Evolutionary conservation across 1,140 invertebrate species (phyloP).

Genomic region (Stegodyphus mimosarum): DNA sequence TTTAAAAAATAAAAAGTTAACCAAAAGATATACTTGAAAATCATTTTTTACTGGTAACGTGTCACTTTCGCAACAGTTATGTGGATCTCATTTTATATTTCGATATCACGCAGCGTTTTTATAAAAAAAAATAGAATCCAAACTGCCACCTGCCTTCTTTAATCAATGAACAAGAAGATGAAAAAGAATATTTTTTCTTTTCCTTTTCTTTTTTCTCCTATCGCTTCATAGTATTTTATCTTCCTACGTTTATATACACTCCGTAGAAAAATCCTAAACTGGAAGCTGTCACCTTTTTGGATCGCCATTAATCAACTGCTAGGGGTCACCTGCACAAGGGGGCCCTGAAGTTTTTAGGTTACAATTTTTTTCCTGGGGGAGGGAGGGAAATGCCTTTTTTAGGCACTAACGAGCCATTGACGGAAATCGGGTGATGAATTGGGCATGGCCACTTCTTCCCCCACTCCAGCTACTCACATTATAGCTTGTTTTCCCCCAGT

Average conservation of each 20-base stretch:
- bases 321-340: constrained; percentile 18
- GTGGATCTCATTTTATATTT: constrained; percentile 2
- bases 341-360: neutral
- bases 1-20: neutral
- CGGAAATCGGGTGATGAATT: too few relatives aligned
- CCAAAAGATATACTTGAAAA: neutral
- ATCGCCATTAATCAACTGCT: constrained; percentile 8
- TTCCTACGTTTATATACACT: neutral
- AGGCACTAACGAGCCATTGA: too few relatives aligned
- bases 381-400: neutral
- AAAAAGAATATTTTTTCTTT: neutral
- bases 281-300: constrained; percentile 18
- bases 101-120: neutral
- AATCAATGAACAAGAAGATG: constrained; percentile 1
- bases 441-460: too few relatives aligned
- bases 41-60: constrained; percentile 31
- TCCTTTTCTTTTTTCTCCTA: neutral
- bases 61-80: constrained; percentile 3
- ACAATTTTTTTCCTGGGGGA: neutral
- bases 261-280: neutral
- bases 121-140: neutral
- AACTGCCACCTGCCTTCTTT: constrained; percentile 6
- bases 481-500: too few relatives aligned
- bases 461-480: too few relatives aligned
- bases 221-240: neutral